These are phyloP conservation scores for Linyphia triangularis DNA, from an alignment of 2,888 invertebrate species.

Conservation along the genomic window DNA sequence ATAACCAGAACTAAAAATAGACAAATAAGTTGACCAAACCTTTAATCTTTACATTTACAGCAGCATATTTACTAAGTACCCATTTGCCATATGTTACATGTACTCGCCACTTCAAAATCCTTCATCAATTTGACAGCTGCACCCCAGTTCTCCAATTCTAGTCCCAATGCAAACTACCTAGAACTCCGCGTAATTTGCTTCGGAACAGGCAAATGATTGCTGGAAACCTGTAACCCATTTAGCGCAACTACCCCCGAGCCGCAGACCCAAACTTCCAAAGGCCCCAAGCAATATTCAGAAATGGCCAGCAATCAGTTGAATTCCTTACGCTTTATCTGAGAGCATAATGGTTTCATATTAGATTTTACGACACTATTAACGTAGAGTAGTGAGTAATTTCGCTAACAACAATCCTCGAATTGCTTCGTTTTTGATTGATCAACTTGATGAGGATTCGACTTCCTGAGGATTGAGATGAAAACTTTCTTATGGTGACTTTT, in stretches of 20 bases:
- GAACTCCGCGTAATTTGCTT: conserved; percentile 11
- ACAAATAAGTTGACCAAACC: no score
- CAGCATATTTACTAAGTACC: no score
- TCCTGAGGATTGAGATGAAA: not conserved
- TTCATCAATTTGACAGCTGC: not conserved
- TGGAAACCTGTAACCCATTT: conserved; percentile 32
- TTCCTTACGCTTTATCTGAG: conserved; percentile 36
- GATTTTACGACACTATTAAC: conserved; percentile 54
- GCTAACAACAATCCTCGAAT: conserved; percentile 28
- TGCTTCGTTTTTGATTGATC: conserved; percentile 30
- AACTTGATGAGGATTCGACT: conserved; percentile 5
- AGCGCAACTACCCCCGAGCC: conserved; percentile 30
- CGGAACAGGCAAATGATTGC: conserved; percentile 26
- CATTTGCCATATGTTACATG: no score
- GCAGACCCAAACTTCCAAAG: conserved; percentile 30
- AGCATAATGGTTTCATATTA: conserved; percentile 50
- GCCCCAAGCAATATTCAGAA: conserved; percentile 55
- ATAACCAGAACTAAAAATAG: no score
- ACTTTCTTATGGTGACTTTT: conserved; percentile 46
- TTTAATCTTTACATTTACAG: no score
- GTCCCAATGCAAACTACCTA: not conserved
- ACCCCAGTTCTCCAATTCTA: not conserved
- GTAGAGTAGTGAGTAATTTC: conserved; percentile 45
- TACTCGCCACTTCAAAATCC: not conserved
- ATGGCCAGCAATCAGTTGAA: conserved; percentile 52